Evolutionary conservation across 2,888 invertebrate species (phyloP).

Genomic region (Netelia fuscicornis): DNA sequence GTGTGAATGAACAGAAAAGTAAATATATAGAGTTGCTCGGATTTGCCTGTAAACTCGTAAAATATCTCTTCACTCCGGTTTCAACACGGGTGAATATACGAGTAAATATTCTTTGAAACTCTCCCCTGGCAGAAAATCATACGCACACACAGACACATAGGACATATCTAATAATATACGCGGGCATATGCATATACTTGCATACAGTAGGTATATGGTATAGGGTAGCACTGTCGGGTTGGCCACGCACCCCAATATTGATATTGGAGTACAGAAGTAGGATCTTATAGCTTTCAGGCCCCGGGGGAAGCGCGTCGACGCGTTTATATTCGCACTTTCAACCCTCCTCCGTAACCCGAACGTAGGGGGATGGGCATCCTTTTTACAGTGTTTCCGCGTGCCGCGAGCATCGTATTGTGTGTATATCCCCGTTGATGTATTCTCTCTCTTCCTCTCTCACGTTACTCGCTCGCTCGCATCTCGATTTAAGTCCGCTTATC

Average conservation of each 20-base stretch:
- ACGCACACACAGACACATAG: constrained; percentile 29
- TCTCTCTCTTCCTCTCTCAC: constrained; percentile 16
- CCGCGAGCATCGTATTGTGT: background rate
- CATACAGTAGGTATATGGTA: constrained; percentile 11
- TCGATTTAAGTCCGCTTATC: constrained; percentile 82
- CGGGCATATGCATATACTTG: constrained; percentile 39
- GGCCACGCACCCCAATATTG: constrained; percentile 76
- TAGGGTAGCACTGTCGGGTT: constrained; percentile 52
- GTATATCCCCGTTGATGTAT: constrained; percentile 16
- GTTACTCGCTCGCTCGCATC: constrained; percentile 64
- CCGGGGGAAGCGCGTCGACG: constrained; percentile 78
- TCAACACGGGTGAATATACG: constrained; percentile 46
- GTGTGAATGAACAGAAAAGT: background rate
- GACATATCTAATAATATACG: constrained; percentile 53
- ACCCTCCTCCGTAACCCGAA: constrained; percentile 68
- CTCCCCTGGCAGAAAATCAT: constrained; percentile 55
- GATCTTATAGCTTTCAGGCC: constrained; percentile 76
- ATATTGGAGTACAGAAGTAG: constrained; percentile 81
- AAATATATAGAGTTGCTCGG: constrained; percentile 15
- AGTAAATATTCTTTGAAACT: constrained; percentile 66
- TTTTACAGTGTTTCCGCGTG: constrained; percentile 21
- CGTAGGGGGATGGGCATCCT: constrained; percentile 65
- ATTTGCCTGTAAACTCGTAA: constrained; percentile 62
- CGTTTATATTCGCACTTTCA: constrained; percentile 84
- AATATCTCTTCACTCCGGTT: constrained; percentile 50